Percentiles rank a stretch among this genome's conserved stretches.
These are phyloP conservation scores for Eurystomus glaucurus DNA, from an alignment of 2,797 vertebrate genomes.

Conservation along the genomic window DNA sequence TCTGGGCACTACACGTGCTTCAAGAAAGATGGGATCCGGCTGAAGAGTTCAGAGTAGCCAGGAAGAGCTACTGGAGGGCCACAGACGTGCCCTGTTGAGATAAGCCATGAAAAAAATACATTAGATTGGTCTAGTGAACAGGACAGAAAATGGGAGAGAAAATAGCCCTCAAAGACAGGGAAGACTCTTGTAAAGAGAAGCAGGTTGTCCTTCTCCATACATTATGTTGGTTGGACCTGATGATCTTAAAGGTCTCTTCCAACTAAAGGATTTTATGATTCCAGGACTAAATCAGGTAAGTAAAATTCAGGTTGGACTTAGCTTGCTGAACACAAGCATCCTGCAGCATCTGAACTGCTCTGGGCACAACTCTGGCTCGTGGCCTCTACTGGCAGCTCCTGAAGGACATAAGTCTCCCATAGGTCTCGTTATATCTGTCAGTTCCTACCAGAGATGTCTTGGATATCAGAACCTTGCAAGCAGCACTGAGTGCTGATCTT, in stretches of 20 bases:
- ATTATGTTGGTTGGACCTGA: background rate
- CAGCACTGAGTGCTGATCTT: background rate
- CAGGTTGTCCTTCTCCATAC: background rate
- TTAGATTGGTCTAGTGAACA: background rate
- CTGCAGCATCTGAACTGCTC: background rate
- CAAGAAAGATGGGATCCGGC: background rate
- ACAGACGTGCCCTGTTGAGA: background rate
- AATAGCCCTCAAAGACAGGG: background rate
- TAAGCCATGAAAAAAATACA: background rate
- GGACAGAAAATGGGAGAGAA: background rate
- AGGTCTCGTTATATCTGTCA: background rate
- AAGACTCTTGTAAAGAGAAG: background rate
- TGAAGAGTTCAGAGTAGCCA: background rate
- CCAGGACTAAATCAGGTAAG: background rate
- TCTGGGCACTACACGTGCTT: background rate
- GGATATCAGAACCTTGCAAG: background rate
- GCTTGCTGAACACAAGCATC: background rate
- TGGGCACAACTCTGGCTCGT: background rate
- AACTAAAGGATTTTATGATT: background rate
- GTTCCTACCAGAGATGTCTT: background rate
- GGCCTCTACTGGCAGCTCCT: background rate
- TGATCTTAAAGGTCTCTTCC: background rate
- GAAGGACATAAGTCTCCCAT: background rate
- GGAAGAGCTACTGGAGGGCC: background rate
- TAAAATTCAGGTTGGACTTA: background rate